Evolutionary conservation across 1,140 invertebrate species (phyloP), one percentile per base, ranked within the genome.

Genomic region (Anastrepha ludens): DNA sequence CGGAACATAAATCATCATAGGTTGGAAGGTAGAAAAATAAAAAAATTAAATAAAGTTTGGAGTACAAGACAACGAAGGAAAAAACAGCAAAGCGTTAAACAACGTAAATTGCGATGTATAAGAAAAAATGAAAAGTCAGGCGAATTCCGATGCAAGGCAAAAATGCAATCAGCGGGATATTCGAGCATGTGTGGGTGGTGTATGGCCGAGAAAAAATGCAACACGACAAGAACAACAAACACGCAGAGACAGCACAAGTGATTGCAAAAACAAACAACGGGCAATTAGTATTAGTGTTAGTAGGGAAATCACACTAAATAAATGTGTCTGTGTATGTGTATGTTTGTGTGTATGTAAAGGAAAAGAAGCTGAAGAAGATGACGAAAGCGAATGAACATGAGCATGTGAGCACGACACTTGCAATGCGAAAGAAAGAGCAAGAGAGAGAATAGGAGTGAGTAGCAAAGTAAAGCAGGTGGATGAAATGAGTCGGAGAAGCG

Each of bases 231-330:
- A 47, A 41, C 2, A 74, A 50, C 13, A 62, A 62, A 17, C 15
- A 62, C 4, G n/a, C n/a, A 62, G 15, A 17, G 15, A 62, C 60
- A 62, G 15, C 60, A 62, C 5, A 62, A 5, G 8, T 62, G n/a
- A 74, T 74, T 74, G 39, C n/a, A 78, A 11, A 47, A 78, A 78
- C 70, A 78, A 55, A 55, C 47, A 81, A 81, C 3, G 20, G 47
- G 74, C 74, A 81, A 81, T 81, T 81, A 55, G 74, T 81, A 58
- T 81, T 81, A 55, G 74, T 81, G 74, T 81, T 81, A 81, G 74
- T 81, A 81, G 47, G 70, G n/a, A 78, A 78, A 78, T 78, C 13
- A 44, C 44, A 50, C 44, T 4, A n/a, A 3, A 47, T n/a, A n/a
- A 17, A 47, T 50, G 13, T 6, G 29, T 55, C 0, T 15, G 60